Base-by-base conservation (phyloP, 2,797 vertebrate species). In the Protonibea diacanthus region DNA sequence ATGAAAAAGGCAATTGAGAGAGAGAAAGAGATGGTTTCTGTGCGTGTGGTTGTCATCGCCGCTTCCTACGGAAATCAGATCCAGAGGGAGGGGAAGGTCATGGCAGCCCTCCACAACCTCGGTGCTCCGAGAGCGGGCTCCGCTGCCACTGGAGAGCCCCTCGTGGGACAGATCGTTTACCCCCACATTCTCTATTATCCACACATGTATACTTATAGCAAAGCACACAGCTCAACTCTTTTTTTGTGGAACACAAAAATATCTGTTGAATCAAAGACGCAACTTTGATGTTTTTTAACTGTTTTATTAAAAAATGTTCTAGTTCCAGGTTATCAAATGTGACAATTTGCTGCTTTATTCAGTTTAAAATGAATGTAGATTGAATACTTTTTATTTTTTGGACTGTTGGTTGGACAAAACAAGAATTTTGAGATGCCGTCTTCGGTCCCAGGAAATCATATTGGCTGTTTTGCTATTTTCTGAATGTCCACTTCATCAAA, bases 51-150 rank as follows among this genome's bases (percentile, higher is more conserved):
- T 84, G 91, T 90, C 89, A 90, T 68, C 74, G 38, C 52, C 1
- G 48, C 74, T 94, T 91, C 88, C 84, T 86, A 13, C 15, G 27
- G 88, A 81, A 87, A 84, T 83, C 77, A 75, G 71, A 79, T 68
- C 74, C 59, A 58, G 52, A 15, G 77, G 71, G 74, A 72, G 79
- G 65, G 73, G 60, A 70, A 75, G 78, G 78, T 78, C 80, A 73
- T 66, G 65, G 82, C 74, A 23, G 76, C 20, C 75, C 76, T 44
- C n/a, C 62, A 38, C 62, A 7, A 3, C 71, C 76, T 67, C 45
- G 1, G 6, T 9, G 67, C 74, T 25, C 27, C 18, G 60, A 53
- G 57, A 57, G 33, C 21, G 60, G 74, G 67, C 42, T 2, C 18
- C 3, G 8, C 63, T 77, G 79, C 76, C 77, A 67, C 70, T 2